Percentiles rank a stretch among this genome's conserved stretches.
phyloP scores from a whole-genome alignment of 2,113 vertebrate genomes.

The Sturnus vulgaris region DNA sequence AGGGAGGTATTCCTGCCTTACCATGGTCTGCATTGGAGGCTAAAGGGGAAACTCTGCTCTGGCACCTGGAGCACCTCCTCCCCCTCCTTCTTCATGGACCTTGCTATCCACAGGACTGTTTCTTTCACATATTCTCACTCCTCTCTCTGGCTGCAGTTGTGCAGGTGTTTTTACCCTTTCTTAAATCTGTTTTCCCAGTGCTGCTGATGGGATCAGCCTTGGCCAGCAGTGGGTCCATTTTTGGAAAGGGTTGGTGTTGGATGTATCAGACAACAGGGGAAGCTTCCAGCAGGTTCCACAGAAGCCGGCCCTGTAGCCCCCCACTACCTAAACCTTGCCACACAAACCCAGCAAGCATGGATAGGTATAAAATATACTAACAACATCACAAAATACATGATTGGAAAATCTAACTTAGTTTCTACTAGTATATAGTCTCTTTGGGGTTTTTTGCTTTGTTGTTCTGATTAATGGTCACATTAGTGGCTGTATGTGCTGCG shows the following conservation, averaged over 20 bases:
- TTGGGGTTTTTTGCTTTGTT: background rate
- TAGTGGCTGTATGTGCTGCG: background rate
- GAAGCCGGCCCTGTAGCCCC: background rate
- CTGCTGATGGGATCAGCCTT: background rate
- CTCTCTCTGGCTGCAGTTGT: background rate
- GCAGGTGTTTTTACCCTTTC: rapidly evolving
- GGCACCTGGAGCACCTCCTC: background rate
- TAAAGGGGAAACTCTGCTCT: background rate
- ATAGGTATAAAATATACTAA: background rate
- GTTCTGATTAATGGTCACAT: background rate
- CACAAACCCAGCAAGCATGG: background rate
- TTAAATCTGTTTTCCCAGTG: background rate
- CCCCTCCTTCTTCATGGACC: background rate
- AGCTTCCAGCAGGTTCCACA: background rate
- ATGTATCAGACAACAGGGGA: background rate
- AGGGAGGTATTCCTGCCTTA: background rate
- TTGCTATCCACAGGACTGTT: background rate
- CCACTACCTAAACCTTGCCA: background rate
- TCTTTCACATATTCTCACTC: background rate
- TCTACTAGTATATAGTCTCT: background rate
- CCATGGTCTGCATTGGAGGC: background rate
- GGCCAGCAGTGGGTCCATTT: rapidly evolving
- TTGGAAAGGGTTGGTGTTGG: rapidly evolving
- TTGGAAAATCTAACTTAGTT: background rate
- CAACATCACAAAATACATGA: background rate